Conservation (phyloP, 1,140 invertebrate genomes). For the Harlomillsia oculata region DNA sequence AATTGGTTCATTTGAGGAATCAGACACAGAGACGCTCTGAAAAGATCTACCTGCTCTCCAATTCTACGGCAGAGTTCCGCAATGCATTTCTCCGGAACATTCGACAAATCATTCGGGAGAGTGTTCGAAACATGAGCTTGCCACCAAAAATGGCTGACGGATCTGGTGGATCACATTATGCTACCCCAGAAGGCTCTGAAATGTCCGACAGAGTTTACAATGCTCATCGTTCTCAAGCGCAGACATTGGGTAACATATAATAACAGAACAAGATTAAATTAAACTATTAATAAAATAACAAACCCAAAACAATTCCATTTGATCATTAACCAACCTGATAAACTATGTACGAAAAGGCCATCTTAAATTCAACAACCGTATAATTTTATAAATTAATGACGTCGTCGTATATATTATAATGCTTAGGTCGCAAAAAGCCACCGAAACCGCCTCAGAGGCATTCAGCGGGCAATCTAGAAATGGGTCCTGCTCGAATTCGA, state of each 20-base stretch:
- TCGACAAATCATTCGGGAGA: slow-evolving; percentile 89
- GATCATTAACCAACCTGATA: no score
- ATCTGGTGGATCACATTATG: slow-evolving; percentile 27
- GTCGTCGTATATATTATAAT: no score
- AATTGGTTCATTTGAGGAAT: slow-evolving; percentile 86
- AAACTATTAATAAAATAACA: no score
- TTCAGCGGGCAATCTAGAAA: slow-evolving; percentile 70
- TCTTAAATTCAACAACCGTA: no score
- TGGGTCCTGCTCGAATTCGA: slow-evolving; percentile 41
- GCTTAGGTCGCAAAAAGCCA: slow-evolving; percentile 45
- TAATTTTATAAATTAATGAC: no score
- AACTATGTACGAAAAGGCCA: no score
- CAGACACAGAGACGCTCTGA: slow-evolving; percentile 86
- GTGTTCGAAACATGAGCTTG: slow-evolving; percentile 87
- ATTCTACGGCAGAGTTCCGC: slow-evolving; percentile 87
- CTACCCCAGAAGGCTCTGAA: slow-evolving; percentile 32
- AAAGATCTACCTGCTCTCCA: slow-evolving; percentile 92
- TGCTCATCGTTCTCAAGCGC: slow-evolving; percentile 29
- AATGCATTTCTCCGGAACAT: slow-evolving; percentile 94
- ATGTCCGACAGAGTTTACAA: slow-evolving; percentile 18
- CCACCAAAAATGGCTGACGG: slow-evolving; percentile 46
- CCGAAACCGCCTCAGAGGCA: slow-evolving; percentile 69
- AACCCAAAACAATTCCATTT: no score
- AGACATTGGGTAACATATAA: slow-evolving; percentile 32
- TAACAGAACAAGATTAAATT: no score